Conservation (phyloP, 1,140 invertebrate genomes). For the Andricus grossulariae region DNA sequence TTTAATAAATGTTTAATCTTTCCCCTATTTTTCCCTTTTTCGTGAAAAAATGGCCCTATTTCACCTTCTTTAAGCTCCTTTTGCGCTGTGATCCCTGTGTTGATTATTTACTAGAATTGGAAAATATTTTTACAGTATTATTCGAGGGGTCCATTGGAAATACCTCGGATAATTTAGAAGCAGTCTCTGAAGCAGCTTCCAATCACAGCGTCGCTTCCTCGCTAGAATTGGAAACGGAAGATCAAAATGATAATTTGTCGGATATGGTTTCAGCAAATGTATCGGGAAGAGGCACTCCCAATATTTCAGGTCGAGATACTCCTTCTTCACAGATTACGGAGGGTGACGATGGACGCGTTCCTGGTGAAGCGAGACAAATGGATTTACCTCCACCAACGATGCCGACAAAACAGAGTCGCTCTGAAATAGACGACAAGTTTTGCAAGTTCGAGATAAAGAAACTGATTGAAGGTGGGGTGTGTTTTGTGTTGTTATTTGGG, state of each 20-base stretch:
- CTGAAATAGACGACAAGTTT: conserved; percentile 98
- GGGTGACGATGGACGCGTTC: conserved; percentile 80
- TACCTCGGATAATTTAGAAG: conserved; percentile 95
- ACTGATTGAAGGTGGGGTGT: conserved; percentile 81
- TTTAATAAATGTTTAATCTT: too few species aligned
- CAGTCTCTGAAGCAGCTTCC: conserved; percentile 94
- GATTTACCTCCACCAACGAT: conserved; percentile 79
- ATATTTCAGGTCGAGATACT: conserved; percentile 95
- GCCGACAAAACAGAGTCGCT: conserved; percentile 86
- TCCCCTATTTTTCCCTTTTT: too few species aligned
- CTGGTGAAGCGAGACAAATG: conserved; percentile 72
- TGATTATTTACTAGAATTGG: background rate
- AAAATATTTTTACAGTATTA: conserved; percentile 60
- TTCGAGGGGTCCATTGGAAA: conserved; percentile 85
- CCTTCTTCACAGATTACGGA: conserved; percentile 94
- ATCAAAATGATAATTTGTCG: conserved; percentile 94
- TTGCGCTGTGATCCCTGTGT: too few species aligned
- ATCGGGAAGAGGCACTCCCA: conserved; percentile 90
- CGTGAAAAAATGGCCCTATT: too few species aligned
- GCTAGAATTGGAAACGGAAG: conserved; percentile 88
- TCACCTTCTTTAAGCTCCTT: too few species aligned
- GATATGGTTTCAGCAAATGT: conserved; percentile 96
- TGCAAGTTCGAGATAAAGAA: conserved; percentile 98
- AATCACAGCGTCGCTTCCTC: conserved; percentile 97
- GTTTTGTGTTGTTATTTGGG: conserved; percentile 1